These are phyloP conservation scores for Sternotherus odoratus DNA, from an alignment of 2,797 vertebrate species.

Conservation along the genomic window DNA sequence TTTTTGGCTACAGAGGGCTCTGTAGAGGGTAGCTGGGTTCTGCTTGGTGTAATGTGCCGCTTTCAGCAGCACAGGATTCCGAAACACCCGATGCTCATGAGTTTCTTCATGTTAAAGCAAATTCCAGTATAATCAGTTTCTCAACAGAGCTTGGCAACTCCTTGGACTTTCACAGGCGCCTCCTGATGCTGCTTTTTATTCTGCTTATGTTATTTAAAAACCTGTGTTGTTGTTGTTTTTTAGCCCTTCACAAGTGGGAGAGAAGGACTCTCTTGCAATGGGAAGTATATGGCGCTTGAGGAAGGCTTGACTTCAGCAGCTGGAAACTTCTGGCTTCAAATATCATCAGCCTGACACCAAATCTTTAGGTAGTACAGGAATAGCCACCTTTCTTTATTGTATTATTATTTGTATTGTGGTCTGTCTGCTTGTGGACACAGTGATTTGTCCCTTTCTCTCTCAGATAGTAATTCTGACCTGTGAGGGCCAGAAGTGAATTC, in stretches of 20 bases:
- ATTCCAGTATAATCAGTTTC: background rate
- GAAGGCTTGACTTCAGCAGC: background rate
- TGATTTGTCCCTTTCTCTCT: background rate
- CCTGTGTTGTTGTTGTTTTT: background rate
- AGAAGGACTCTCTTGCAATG: background rate
- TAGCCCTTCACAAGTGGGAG: background rate
- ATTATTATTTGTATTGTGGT: background rate
- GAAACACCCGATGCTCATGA: background rate
- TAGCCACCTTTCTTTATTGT: background rate
- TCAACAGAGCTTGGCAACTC: background rate
- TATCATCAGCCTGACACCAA: background rate
- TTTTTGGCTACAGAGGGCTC: background rate
- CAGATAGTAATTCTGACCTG: background rate
- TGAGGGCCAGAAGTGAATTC: background rate
- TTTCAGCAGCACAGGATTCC: background rate
- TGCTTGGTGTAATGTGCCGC: fast-evolving
- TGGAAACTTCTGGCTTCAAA: background rate
- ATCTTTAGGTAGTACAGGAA: background rate
- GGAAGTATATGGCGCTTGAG: background rate
- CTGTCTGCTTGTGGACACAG: background rate
- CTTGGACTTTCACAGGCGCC: background rate
- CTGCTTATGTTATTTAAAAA: background rate
- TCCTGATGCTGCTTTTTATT: background rate
- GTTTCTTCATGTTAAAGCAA: background rate
- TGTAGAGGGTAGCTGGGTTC: background rate